These are phyloP conservation scores for Cataglyphis hispanica DNA, from an alignment of 1,140 invertebrate genomes.

Conservation along the genomic window DNA sequence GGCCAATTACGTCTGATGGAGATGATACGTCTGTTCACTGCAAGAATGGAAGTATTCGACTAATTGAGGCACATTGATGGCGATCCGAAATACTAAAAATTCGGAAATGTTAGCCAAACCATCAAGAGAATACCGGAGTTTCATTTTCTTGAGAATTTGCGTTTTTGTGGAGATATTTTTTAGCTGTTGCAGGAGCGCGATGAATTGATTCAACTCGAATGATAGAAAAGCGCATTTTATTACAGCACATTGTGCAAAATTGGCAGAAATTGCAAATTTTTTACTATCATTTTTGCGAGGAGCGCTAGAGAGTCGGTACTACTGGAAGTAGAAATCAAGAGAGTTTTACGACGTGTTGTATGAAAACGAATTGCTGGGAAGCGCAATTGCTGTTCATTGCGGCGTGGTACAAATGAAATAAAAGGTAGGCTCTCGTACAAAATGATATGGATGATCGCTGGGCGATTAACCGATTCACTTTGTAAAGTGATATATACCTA, in stretches of 20 bases:
- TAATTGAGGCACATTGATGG: neutral
- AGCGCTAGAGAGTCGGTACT: neutral
- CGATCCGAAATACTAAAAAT: slow-evolving; percentile 28
- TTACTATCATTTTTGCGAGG: slow-evolving; percentile 14
- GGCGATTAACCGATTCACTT: slow-evolving; percentile 58
- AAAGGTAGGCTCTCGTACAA: neutral
- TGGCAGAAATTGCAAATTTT: slow-evolving; percentile 4
- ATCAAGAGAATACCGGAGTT: neutral
- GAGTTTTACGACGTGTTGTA: neutral
- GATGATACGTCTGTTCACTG: slow-evolving; percentile 38
- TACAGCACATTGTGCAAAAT: slow-evolving; percentile 2
- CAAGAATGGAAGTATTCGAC: slow-evolving; percentile 29
- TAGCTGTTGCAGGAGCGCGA: neutral
- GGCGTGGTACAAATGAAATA: slow-evolving; percentile 50
- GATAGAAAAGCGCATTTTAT: neutral
- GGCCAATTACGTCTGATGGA: slow-evolving; percentile 27
- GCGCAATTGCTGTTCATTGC: slow-evolving; percentile 26
- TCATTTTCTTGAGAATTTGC: slow-evolving; percentile 23
- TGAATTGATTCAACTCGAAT: neutral
- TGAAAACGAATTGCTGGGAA: slow-evolving; percentile 4
- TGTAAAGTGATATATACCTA: slow-evolving; percentile 53
- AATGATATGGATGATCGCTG: slow-evolving; percentile 54
- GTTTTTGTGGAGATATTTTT: slow-evolving; percentile 33
- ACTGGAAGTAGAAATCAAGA: slow-evolving; percentile 41
- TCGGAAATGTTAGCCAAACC: slow-evolving; percentile 38